A percentile compares a stretch with the other conserved stretches of the same genome.
These are phyloP conservation scores for Craniophora ligustri DNA, from an alignment of 2,888 invertebrate genomes.

Conservation along the genomic window DNA sequence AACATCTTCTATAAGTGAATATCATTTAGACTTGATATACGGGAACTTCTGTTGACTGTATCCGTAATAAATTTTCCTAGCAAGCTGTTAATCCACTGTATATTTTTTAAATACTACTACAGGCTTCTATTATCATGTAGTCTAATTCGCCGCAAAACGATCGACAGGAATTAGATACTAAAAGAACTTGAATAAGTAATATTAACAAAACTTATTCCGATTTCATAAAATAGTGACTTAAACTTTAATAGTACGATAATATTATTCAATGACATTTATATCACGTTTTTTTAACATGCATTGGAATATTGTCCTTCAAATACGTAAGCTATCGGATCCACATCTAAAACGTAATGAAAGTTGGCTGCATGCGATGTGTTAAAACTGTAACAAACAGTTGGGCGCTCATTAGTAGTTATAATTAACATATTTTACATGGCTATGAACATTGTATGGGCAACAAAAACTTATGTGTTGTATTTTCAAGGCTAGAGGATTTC, in stretches of 20 bases:
- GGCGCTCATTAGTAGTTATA: constrained; percentile 70
- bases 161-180: no score
- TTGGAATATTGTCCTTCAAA: constrained; percentile 16
- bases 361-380: constrained; percentile 56
- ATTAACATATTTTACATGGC: constrained; percentile 77
- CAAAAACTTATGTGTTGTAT: constrained; percentile 61
- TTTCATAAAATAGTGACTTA: no score
- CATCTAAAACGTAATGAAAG: constrained; percentile 38
- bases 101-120: no score
- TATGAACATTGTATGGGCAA: constrained; percentile 63
- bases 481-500: constrained; percentile 61
- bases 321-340: constrained; percentile 31
- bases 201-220: no score
- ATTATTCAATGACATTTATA: constrained; percentile 6
- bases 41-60: no score
- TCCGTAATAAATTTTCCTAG: no score
- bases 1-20: no score
- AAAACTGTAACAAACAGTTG: constrained; percentile 61
- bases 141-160: no score
- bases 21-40: no score
- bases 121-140: no score
- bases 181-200: no score
- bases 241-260: neutral
- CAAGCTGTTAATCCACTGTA: no score
- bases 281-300: constrained; percentile 7